A percentile compares a stretch with the other conserved stretches of the same genome.
Conservation (phyloP, 2,113 vertebrate species). For the Rhinoptilus africanus region DNA sequence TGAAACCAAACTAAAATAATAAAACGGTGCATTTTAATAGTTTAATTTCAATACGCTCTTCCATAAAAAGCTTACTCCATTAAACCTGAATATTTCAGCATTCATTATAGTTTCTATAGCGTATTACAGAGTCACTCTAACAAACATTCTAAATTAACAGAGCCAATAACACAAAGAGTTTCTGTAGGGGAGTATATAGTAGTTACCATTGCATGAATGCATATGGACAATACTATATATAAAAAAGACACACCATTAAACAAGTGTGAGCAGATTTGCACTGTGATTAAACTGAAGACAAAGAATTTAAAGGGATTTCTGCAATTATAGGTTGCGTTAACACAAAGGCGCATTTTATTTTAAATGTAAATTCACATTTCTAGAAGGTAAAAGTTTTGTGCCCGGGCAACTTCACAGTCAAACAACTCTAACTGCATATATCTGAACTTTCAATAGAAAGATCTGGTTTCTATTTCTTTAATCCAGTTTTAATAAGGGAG, state of each 20-base stretch:
- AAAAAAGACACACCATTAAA: neutral
- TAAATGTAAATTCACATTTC: conserved; percentile 19
- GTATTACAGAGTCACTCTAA: neutral
- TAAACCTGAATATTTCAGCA: neutral
- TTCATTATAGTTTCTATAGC: neutral
- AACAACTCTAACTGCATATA: neutral
- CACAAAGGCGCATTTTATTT: conserved; percentile 16
- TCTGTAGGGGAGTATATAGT: neutral
- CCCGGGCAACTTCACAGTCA: neutral
- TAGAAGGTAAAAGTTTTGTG: neutral
- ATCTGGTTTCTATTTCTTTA: neutral
- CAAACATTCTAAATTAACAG: neutral
- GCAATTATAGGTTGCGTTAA: neutral
- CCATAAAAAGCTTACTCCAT: neutral
- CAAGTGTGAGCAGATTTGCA: neutral
- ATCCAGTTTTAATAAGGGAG: conserved; percentile 9
- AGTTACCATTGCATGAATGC: neutral
- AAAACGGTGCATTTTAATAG: neutral
- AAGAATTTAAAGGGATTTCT: neutral
- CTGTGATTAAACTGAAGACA: neutral
- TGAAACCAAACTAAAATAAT: neutral
- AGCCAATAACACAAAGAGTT: neutral
- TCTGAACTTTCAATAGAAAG: conserved; percentile 29
- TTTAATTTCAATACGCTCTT: neutral
- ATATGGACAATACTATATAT: neutral